Evolutionary conservation across 2,888 invertebrate species (phyloP).

Genomic region (Sussaba pulchella): DNA sequence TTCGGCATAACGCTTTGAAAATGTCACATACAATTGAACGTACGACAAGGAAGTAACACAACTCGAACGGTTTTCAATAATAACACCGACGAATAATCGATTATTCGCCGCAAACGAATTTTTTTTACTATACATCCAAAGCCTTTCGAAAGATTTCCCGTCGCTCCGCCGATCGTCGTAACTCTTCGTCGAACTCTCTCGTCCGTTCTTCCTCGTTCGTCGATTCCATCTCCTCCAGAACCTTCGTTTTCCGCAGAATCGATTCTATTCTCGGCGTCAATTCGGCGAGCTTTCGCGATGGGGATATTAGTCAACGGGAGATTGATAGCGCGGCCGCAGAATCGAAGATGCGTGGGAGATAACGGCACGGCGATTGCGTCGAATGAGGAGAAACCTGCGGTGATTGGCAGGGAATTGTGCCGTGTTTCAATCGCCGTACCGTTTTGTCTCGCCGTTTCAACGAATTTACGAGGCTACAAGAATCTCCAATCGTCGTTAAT

Average conservation of each 20-base stretch:
- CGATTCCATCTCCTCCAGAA: conserved; percentile 57
- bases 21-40: not conserved
- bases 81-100: not conserved
- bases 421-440: not conserved
- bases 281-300: conserved; percentile 40
- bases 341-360: not conserved
- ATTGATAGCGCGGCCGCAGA: conserved; percentile 1
- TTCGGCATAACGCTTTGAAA: conserved; percentile 56
- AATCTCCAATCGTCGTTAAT: not conserved
- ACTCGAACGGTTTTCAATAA: not conserved
- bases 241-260: conserved; percentile 56
- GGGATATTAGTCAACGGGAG: conserved; percentile 20
- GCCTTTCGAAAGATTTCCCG: conserved; percentile 52
- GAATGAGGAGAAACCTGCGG: not conserved
- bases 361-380: not conserved
- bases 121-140: conserved; percentile 65
- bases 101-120: conserved; percentile 34
- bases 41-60: not conserved
- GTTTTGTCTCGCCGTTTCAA: not conserved
- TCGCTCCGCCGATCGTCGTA: conserved; percentile 60
- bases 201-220: conserved; percentile 47
- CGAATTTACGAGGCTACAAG: not conserved
- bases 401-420: not conserved
- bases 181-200: conserved; percentile 34
- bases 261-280: conserved; percentile 60